A percentile compares a stretch with the other conserved stretches of the same genome.
Evolutionary conservation across 2,797 vertebrate genomes (phyloP).

Genomic region (Clarias fuscus): DNA sequence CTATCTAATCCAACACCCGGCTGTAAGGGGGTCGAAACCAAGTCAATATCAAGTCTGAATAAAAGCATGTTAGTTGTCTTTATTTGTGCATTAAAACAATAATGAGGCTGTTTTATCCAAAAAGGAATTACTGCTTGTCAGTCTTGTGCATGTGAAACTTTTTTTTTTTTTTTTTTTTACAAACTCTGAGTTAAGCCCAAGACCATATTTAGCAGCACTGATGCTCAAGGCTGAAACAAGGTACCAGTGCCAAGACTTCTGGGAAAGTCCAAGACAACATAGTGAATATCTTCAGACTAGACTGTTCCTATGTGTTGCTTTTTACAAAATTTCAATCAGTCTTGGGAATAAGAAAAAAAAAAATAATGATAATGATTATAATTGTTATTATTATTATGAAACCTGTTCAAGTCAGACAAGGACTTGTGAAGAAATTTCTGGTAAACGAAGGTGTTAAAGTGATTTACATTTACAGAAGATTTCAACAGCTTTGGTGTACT

Average conservation of each 20-base stretch:
- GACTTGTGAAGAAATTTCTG: no score
- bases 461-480: no score
- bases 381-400: background rate
- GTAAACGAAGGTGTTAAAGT: no score
- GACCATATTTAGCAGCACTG: background rate
- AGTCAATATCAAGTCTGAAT: background rate
- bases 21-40: background rate
- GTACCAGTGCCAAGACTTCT: no score
- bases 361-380: background rate
- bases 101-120: background rate
- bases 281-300: background rate
- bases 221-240: background rate
- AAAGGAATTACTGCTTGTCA: background rate
- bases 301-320: background rate
- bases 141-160: background rate
- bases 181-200: background rate
- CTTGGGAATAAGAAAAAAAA: background rate
- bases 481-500: no score
- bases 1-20: background rate
- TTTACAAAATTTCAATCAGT: background rate
- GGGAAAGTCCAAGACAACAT: background rate
- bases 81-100: background rate
- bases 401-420: no score
- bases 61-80: background rate
- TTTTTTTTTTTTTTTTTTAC: background rate